Conservation (phyloP, 2,888 invertebrate genomes). For the Ormyrus labotus region DNA sequence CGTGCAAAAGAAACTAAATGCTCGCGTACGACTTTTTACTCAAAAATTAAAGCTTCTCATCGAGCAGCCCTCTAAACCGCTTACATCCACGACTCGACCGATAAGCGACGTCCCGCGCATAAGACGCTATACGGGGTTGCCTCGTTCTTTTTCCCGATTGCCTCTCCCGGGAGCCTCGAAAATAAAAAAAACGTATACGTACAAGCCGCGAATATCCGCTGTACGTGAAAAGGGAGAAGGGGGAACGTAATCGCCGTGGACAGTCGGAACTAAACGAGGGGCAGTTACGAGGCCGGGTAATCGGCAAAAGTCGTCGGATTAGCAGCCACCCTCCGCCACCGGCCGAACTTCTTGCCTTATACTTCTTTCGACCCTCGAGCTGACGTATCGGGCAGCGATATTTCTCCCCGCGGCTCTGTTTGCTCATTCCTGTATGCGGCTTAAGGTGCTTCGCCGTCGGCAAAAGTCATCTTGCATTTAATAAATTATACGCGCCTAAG, state of each 20-base stretch:
- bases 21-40: no score
- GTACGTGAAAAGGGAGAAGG: slow-evolving; percentile 4
- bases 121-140: background rate
- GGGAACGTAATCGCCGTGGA: slow-evolving; percentile 56
- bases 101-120: background rate
- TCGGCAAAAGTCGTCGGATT: slow-evolving; percentile 64
- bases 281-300: slow-evolving; percentile 55
- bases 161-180: background rate
- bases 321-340: slow-evolving; percentile 55
- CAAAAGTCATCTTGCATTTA: no score
- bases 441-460: no score
- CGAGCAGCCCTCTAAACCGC: background rate
- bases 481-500: no score
- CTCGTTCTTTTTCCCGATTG: slow-evolving; percentile 22
- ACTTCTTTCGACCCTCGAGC: slow-evolving; percentile 1
- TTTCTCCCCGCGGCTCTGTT: no score
- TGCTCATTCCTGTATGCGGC: no score
- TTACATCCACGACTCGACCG: slow-evolving; percentile 10
- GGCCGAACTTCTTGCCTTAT: background rate
- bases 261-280: slow-evolving; percentile 41
- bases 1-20: no score
- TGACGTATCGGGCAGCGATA: no score
- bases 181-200: slow-evolving; percentile 1
- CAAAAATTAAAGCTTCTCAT: no score
- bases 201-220: no score